Conservation (phyloP, 1,140 invertebrate species). For the Gonioctena quinquepunctata region DNA sequence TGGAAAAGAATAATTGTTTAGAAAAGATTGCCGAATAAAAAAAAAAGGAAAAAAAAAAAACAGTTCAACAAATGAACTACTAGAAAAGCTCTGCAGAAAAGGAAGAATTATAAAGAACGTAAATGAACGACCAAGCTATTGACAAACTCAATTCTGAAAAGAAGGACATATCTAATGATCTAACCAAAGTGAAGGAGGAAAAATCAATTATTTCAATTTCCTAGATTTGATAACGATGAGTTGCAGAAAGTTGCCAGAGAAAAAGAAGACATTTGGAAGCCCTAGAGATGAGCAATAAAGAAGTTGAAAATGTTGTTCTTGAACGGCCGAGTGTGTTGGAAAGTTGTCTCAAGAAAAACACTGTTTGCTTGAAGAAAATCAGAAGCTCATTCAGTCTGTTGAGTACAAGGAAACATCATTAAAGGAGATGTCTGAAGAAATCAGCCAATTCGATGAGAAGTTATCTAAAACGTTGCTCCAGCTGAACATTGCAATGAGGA, state of each 20-base stretch:
- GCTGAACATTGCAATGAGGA: background rate
- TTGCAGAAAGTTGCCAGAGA: constrained; percentile 25
- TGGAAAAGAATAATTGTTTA: too few species aligned
- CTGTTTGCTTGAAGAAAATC: background rate
- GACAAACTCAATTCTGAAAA: too few species aligned
- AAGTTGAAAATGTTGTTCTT: constrained; percentile 26
- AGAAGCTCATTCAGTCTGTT: background rate
- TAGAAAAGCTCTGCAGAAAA: too few species aligned
- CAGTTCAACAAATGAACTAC: too few species aligned
- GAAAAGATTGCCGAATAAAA: too few species aligned
- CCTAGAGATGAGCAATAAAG: constrained; percentile 30
- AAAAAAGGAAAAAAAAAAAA: too few species aligned
- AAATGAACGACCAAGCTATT: too few species aligned
- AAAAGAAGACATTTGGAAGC: constrained; percentile 32
- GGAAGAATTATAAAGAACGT: too few species aligned
- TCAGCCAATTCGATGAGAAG: background rate
- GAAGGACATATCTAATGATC: constrained; percentile 4
- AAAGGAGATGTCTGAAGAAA: background rate
- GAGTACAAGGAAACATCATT: background rate
- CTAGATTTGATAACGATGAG: constrained; percentile 23
- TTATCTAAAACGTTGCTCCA: background rate
- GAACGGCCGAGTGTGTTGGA: too few species aligned
- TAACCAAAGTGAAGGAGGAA: constrained; percentile 17
- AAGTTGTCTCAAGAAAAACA: background rate
- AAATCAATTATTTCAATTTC: constrained; percentile 28